phyloP scores from a whole-genome alignment of 1,140 invertebrate species.

The Anthonomus grandis region DNA sequence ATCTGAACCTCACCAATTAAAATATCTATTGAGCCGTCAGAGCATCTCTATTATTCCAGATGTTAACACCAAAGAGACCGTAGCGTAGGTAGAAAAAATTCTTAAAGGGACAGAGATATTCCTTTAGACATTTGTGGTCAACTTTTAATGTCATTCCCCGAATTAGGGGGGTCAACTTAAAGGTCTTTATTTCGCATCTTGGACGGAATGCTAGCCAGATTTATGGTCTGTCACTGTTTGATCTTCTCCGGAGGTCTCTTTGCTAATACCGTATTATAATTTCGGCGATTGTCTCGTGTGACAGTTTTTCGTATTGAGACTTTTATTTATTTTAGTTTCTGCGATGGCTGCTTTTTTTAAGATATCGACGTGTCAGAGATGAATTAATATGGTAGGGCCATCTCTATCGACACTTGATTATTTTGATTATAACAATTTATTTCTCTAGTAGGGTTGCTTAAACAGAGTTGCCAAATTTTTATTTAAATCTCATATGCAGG shows the following conservation, averaged over 20 bases:
- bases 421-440: background rate
- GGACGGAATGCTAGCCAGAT: slow-evolving; percentile 11
- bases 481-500: no score
- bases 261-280: background rate
- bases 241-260: slow-evolving; percentile 5
- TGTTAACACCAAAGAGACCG: no score
- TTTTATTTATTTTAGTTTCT: no score
- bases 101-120: slow-evolving; percentile 12
- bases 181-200: slow-evolving; percentile 9
- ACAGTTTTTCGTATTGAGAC: no score
- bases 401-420: background rate
- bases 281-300: no score
- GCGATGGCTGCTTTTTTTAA: no score
- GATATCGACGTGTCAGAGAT: no score
- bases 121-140: slow-evolving; percentile 14
- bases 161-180: slow-evolving; percentile 6
- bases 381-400: no score
- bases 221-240: slow-evolving; percentile 13
- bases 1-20: no score
- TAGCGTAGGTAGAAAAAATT: slow-evolving; percentile 7
- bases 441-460: background rate
- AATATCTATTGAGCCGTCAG: no score
- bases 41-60: no score
- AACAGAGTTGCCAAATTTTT: no score
- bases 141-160: slow-evolving; percentile 11